These are phyloP conservation scores for Drosophila leonis DNA, from an alignment of 2,888 invertebrate genomes.

Conservation along the genomic window DNA sequence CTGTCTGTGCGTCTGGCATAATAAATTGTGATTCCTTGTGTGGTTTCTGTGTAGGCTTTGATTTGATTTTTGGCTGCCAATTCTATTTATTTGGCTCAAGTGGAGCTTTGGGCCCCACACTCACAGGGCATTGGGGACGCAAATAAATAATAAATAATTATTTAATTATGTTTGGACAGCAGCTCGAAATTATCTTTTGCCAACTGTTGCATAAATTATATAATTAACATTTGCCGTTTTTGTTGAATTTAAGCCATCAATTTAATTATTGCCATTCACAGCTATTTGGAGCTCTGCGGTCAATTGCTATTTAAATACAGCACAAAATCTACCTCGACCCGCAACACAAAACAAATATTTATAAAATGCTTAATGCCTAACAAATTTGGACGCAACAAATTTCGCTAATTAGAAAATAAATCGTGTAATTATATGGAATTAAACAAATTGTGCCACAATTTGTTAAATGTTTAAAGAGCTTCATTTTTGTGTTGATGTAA, in stretches of 20 bases:
- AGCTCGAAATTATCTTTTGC: neutral
- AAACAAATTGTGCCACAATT: constrained; percentile 24
- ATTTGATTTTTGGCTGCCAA: constrained; percentile 72
- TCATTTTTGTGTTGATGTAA: neutral
- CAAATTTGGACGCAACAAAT: constrained; percentile 14
- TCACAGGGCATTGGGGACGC: neutral
- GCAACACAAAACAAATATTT: constrained; percentile 50
- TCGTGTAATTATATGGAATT: constrained; percentile 34
- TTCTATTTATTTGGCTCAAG: constrained; percentile 61
- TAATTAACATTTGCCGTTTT: constrained; percentile 45
- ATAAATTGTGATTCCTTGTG: constrained; percentile 74
- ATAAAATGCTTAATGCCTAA: constrained; percentile 33
- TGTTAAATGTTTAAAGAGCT: constrained; percentile 1
- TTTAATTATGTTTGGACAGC: constrained; percentile 6
- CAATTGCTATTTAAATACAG: constrained; percentile 38
- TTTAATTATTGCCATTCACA: constrained; percentile 67
- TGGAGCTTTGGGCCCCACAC: constrained; percentile 22
- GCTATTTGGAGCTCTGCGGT: constrained; percentile 36
- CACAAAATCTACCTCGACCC: neutral
- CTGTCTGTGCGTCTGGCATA: constrained; percentile 38
- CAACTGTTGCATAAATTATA: constrained; percentile 47
- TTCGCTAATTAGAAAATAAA: constrained; percentile 63
- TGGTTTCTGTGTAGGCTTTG: constrained; percentile 63
- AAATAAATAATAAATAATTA: constrained; percentile 16
- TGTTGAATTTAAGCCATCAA: constrained; percentile 41